A percentile compares a stretch with the other conserved stretches of the same genome.
These are phyloP conservation scores for Chunga burmeisteri DNA, from an alignment of 2,113 vertebrate genomes.

Conservation along the genomic window DNA sequence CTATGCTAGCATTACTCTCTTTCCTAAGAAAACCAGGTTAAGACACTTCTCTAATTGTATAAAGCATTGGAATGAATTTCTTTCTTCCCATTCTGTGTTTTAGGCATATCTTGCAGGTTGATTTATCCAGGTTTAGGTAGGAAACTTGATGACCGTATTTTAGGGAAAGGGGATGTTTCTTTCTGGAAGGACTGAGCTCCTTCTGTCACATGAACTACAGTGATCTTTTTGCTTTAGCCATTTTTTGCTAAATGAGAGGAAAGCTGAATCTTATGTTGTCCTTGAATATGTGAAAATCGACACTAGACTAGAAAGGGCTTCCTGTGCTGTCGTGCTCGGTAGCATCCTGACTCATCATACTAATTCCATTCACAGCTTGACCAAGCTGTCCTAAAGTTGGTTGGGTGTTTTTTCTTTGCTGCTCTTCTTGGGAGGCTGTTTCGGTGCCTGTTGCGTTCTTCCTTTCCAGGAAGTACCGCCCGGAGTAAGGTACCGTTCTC, in stretches of 20 bases:
- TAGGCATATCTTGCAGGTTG: background rate
- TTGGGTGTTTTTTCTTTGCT: background rate
- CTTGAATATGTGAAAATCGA: rapidly evolving
- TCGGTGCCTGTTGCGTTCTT: background rate
- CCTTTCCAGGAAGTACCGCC: background rate
- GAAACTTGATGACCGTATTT: rapidly evolving
- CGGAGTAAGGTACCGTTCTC: no score
- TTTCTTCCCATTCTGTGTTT: background rate
- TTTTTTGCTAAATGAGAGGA: background rate
- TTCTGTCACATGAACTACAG: background rate
- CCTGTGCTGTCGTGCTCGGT: background rate
- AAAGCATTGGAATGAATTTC: background rate
- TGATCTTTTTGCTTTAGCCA: background rate
- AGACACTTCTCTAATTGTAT: background rate
- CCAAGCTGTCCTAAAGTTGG: background rate
- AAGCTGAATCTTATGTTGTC: background rate
- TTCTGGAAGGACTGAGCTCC: background rate
- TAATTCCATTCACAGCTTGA: background rate
- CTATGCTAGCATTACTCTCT: background rate
- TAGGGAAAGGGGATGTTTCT: background rate
- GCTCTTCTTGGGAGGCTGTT: background rate
- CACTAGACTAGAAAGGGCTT: background rate
- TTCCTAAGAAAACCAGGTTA: background rate
- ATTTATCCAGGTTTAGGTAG: background rate
- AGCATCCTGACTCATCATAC: background rate